Conservation (phyloP, 1,140 invertebrate genomes). For the Drosophila bocki region DNA sequence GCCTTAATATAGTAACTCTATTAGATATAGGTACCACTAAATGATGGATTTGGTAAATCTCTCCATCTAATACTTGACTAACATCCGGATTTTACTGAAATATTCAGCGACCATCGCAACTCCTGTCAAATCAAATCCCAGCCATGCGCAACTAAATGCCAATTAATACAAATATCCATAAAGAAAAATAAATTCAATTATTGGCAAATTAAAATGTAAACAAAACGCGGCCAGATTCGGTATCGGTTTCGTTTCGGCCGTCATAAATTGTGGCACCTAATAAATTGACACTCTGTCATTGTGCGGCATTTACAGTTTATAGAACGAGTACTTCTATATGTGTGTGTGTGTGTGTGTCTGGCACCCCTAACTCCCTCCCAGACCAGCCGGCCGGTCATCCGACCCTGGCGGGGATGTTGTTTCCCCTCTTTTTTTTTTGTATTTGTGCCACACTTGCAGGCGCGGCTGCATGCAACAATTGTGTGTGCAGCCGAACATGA, state of each 20-base stretch:
- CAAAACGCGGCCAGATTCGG: conserved; percentile 41
- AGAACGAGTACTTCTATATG: conserved; percentile 4
- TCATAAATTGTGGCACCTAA: conserved; percentile 81
- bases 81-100: not conserved
- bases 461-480: conserved; percentile 73
- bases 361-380: not conserved
- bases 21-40: not conserved
- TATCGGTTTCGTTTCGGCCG: conserved; percentile 52
- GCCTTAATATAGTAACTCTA: not conserved
- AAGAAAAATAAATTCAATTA: conserved; percentile 66
- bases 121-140: conserved; percentile 8
- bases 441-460: conserved; percentile 44
- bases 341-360: not conserved
- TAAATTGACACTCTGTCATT: conserved; percentile 82
- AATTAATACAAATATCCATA: conserved; percentile 51
- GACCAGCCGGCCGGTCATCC: conserved; percentile 5
- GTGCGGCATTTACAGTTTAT: conserved; percentile 80
- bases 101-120: not conserved
- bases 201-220: conserved; percentile 66
- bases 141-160: conserved; percentile 20
- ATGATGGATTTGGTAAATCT: conserved; percentile 2
- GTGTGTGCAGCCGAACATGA: conserved; percentile 49
- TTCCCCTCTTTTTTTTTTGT: conserved; percentile 21
- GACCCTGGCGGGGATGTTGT: conserved; percentile 4
- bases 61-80: not conserved